These are phyloP conservation scores for Oenanthe oenanthe DNA, from an alignment of 2,113 vertebrate species.

Conservation along the genomic window DNA sequence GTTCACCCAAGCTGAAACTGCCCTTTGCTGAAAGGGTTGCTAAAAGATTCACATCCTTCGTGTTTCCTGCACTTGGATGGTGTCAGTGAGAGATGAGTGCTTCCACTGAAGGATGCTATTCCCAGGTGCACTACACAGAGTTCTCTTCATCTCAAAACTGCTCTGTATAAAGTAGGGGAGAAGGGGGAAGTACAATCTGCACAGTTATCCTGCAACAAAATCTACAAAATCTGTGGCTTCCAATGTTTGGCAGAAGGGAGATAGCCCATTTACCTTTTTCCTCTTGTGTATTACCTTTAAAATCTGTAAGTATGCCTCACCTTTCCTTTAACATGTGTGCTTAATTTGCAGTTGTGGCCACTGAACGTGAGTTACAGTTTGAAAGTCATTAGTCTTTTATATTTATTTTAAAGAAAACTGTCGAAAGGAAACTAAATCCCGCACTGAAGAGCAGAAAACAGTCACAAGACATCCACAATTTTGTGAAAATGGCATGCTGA, in stretches of 20 bases:
- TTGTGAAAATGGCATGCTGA: not conserved
- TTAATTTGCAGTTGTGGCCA: not conserved
- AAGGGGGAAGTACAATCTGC: not conserved
- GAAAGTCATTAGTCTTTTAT: not conserved
- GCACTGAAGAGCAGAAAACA: not conserved
- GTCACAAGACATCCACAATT: not conserved
- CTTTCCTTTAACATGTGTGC: not conserved
- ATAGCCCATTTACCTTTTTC: not conserved
- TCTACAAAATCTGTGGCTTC: not conserved
- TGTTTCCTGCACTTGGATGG: not conserved
- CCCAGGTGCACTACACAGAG: not conserved
- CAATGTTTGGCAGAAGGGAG: not conserved
- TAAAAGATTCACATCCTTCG: not conserved
- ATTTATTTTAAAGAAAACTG: not conserved
- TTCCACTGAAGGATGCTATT: not conserved
- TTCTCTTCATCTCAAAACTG: not conserved
- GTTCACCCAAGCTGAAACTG: not conserved
- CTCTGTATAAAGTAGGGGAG: not conserved
- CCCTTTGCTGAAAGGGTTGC: not conserved
- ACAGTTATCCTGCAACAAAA: not conserved
- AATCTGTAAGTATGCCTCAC: not conserved
- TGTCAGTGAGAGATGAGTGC: not conserved
- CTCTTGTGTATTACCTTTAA: not conserved
- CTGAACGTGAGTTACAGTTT: not conserved
- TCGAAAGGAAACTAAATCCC: not conserved